Base-by-base conservation (phyloP, 2,888 invertebrate genomes). In the Phaonia tiefii region DNA sequence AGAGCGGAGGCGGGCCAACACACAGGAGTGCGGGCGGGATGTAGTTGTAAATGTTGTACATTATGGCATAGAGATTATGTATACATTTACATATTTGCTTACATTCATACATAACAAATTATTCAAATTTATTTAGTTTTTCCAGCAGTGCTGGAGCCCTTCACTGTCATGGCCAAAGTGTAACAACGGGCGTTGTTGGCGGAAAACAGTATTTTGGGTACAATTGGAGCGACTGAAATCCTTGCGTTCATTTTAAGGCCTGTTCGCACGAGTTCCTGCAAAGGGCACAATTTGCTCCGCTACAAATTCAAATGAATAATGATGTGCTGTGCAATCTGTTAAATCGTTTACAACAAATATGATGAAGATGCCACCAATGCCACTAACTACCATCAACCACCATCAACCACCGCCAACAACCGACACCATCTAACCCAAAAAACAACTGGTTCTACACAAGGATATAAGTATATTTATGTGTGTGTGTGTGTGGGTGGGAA, bases 261-360 rank as follows among this genome's bases (percentile, higher is more conserved):
- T 20, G 49, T 49, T 10, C 8, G 20, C 49, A 20, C 49, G 2
- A 7, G 17, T 8, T 10, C 49, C 7, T 17, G 20, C 3, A 1
- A 8, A 1, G 5, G 4, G 4, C 46, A 2, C 46, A 31, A 31
- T 31, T 31, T 31, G 31, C 31, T 31, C 8, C 31, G 31, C 46
- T 15, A 1, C 13, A 49, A 66, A 71, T 75, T 46, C 67, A 63
- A 71, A 75, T 78, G 72, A 81, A 72, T 72, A 72, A 77, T 77
- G 66, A 72, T 72, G 66, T 67, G 72, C 46, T 51, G 49, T 49
- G 39, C 58, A 67, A 66, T 72, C 49, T 67, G 58, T 58, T 39
- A 72, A 71, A 66, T 72, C n/a, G 66, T 72, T 56, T 58, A 60
- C 31, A 67, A 51, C 63, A 8, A 49, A 49, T 49, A 49, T 49